Evolutionary conservation across 2,888 invertebrate genomes (phyloP), one percentile per base, ranked within the genome.

Genomic region (Drosophila buzzatii): DNA sequence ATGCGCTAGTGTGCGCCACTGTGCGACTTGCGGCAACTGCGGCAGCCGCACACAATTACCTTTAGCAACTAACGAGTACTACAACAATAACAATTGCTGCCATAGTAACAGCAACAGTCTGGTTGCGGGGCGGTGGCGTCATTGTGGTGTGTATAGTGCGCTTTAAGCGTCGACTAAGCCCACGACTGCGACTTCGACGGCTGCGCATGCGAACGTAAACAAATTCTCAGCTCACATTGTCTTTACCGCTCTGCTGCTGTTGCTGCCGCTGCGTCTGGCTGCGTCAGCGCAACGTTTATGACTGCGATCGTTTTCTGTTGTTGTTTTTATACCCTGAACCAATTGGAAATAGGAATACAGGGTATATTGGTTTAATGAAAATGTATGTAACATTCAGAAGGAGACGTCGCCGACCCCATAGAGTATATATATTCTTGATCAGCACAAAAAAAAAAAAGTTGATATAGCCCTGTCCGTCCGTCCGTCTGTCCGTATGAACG

Each of bases 21-120:
- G 83, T 84, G 77, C 70, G 35, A 23, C 62, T 55, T 61, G 61
- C 41, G 59, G 68, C 75, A 76, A 73, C 71, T 79, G 76, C 56
- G 81, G 85, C 87, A 70, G 76, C 76, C 68, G 76, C 77, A 88
- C 74, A 84, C 80, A 84, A 84, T 84, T 89, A 84, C 88, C 83
- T 82, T 89, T 75, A 83, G 81, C 89, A 88, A 82, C 83, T 85
- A 84, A 85, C 89, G 62, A 85, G 83, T 80, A 82, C 77, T 82
- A 68, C 86, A 74, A 67, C 63, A 66, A 52, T 62, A 61, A 37
- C 69, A 77, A 20, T 57, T 59, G n/a, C 73, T 53, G 23, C 39
- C 60, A 14, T 45, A 16, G 45, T 56, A 27, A n/a, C 39, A 27
- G 27, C 64, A 71, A 31, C 79, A 61, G 49, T 63, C 70, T 66